phyloP scores from a whole-genome alignment of 2,113 vertebrate genomes.

The Semnornis frantzii region DNA sequence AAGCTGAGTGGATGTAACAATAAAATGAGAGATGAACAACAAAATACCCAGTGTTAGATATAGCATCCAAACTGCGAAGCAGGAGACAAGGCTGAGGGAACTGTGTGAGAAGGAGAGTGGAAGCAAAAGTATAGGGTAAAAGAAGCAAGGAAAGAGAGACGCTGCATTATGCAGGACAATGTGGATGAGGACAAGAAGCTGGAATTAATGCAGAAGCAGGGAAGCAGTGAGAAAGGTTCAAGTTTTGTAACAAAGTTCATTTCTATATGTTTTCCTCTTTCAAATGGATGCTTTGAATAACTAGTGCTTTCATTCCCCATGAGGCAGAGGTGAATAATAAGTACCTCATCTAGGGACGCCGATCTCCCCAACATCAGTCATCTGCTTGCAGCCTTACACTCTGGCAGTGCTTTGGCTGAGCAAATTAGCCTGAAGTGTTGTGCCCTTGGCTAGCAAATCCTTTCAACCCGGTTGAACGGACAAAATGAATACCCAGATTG shows the following conservation, averaged over 20 bases:
- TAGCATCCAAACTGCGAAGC: neutral
- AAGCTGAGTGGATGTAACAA: neutral
- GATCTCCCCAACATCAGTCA: constrained; percentile 63
- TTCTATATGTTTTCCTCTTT: constrained; percentile 57
- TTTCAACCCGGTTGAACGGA: constrained; percentile 84
- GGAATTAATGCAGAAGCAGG: neutral
- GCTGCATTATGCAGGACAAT: neutral
- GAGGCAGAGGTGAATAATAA: constrained; percentile 68
- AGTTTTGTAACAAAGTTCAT: constrained; percentile 54
- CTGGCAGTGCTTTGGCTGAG: constrained; percentile 76
- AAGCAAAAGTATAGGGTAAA: neutral
- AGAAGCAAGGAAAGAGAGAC: neutral
- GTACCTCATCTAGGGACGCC: constrained; percentile 29
- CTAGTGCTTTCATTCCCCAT: constrained; percentile 56
- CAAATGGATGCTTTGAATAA: constrained; percentile 52
- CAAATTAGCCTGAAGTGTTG: constrained; percentile 88
- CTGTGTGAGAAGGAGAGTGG: neutral
- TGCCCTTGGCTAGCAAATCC: constrained; percentile 90
- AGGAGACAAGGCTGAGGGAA: neutral
- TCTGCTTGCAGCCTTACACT: constrained; percentile 65
- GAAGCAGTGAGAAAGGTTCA: neutral
- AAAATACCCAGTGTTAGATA: rapidly evolving
- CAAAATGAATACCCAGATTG: constrained; percentile 85
- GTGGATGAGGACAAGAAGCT: neutral
- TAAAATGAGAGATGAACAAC: neutral